phyloP scores from a whole-genome alignment of 1,140 invertebrate species.

The Platyscapa corneri region DNA sequence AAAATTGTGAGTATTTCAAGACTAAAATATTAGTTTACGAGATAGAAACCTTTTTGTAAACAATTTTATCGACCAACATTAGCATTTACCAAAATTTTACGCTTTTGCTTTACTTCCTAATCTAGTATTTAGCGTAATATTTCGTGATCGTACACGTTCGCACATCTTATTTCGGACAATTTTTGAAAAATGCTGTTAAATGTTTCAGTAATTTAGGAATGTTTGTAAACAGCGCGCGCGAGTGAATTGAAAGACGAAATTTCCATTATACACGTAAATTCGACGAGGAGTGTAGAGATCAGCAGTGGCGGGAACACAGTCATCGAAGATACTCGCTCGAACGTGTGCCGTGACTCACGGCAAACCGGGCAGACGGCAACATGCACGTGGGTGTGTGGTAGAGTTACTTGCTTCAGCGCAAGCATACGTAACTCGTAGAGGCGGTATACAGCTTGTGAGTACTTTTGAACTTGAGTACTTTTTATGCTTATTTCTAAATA shows the following conservation, averaged over 20 bases:
- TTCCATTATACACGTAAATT: neutral
- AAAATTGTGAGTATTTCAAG: too few species aligned
- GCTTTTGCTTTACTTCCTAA: too few species aligned
- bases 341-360: constrained; percentile 11
- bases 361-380: constrained; percentile 14
- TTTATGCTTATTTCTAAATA: neutral
- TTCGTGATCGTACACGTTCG: too few species aligned
- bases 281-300: neutral
- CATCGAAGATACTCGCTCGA: constrained; percentile 6
- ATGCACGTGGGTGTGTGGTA: constrained; percentile 24
- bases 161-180: too few species aligned
- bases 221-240: neutral
- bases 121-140: too few species aligned
- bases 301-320: neutral
- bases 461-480: constrained; percentile 36
- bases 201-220: neutral
- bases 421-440: neutral
- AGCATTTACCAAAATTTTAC: too few species aligned
- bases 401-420: neutral
- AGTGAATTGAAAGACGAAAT: neutral
- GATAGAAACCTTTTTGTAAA: too few species aligned
- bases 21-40: too few species aligned
- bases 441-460: neutral
- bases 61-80: too few species aligned
- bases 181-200: too few species aligned